A percentile compares a stretch with the other conserved stretches of the same genome.
phyloP scores from a whole-genome alignment of 2,888 invertebrate species.

The Limnephilus marmoratus region DNA sequence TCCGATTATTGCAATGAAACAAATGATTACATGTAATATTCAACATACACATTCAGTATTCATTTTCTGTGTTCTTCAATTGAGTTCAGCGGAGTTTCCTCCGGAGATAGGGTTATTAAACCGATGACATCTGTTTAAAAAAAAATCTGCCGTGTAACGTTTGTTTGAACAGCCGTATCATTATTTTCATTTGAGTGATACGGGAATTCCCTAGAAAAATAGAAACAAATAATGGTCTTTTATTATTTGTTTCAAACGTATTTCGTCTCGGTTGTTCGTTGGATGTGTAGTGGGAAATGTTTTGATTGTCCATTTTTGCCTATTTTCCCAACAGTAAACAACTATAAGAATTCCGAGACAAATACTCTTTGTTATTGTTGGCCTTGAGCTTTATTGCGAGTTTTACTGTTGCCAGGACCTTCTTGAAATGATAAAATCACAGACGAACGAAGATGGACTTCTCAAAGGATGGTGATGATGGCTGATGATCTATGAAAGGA shows the following conservation, averaged over 20 bases:
- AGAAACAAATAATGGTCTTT: neutral
- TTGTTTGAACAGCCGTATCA: neutral
- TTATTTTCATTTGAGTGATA: neutral
- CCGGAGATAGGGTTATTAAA: neutral
- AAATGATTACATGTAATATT: neutral
- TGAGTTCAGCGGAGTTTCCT: neutral
- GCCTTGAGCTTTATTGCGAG: neutral
- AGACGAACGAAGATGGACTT: neutral
- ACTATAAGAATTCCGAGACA: neutral
- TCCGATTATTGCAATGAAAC: neutral
- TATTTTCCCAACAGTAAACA: slow-evolving; percentile 2
- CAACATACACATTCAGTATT: neutral
- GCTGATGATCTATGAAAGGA: neutral
- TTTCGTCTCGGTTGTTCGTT: neutral
- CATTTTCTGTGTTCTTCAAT: neutral
- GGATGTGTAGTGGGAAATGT: neutral
- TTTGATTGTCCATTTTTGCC: neutral
- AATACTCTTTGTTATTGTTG: too few species aligned
- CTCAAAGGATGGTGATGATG: neutral
- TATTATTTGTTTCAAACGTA: neutral
- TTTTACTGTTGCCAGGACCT: neutral
- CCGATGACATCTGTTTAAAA: neutral
- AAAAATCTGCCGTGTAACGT: neutral
- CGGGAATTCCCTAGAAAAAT: neutral
- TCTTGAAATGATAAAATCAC: neutral